Conservation (phyloP, 2,797 vertebrate species). For the Paramormyrops hopkinsi region DNA sequence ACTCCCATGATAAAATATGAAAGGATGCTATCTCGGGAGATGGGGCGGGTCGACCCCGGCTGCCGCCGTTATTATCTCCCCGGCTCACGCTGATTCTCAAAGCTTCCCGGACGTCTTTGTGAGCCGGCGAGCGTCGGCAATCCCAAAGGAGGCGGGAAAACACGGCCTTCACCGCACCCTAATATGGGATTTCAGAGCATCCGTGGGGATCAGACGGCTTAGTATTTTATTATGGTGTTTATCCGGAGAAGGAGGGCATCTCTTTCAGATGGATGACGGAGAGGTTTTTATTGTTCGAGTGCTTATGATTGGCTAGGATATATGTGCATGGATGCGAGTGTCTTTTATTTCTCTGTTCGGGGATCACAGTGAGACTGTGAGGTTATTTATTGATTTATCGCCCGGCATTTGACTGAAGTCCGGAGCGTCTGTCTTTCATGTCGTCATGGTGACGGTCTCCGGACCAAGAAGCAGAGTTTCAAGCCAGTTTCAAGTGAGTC, state of each 20-base stretch:
- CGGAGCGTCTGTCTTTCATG: not conserved
- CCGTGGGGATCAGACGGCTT: not conserved
- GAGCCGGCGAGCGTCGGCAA: not conserved
- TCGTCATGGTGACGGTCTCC: not conserved
- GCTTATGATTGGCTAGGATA: not conserved
- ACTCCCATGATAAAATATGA: slow-evolving; percentile 38
- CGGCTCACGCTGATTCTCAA: not conserved
- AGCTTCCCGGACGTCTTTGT: not conserved
- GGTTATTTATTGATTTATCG: not conserved
- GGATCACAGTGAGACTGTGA: not conserved
- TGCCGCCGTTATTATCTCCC: not conserved
- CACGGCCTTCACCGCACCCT: not conserved
- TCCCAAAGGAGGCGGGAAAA: not conserved
- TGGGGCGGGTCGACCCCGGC: not conserved
- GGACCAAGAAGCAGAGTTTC: not conserved
- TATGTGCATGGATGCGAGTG: not conserved
- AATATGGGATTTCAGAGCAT: not conserved
- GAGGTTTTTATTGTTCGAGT: not conserved
- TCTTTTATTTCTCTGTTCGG: not conserved
- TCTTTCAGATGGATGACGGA: not conserved
- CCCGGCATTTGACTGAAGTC: not conserved
- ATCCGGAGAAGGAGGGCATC: not conserved
- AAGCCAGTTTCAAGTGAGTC: not conserved
- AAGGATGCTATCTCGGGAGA: slow-evolving; percentile 26
- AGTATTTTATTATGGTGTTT: slow-evolving; percentile 11